These are phyloP conservation scores for Upupa epops DNA, from an alignment of 2,113 vertebrate species.

Conservation along the genomic window DNA sequence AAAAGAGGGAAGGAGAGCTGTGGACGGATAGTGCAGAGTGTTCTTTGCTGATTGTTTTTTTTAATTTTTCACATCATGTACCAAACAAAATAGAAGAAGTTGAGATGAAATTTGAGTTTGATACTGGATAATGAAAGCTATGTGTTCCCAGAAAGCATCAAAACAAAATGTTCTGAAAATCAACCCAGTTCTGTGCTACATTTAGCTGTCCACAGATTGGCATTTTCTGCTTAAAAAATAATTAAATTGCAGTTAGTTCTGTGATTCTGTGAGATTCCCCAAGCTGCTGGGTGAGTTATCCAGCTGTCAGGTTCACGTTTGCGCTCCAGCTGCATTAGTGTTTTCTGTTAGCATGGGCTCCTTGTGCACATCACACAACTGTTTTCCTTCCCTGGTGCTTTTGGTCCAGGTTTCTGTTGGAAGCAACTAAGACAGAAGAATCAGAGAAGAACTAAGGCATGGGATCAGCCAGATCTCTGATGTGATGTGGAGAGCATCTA, in stretches of 20 bases:
- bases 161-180: not conserved
- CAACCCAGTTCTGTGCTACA: not conserved
- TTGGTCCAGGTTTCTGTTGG: not conserved
- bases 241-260: not conserved
- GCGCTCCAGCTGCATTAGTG: not conserved
- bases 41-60: not conserved
- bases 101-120: not conserved
- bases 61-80: not conserved
- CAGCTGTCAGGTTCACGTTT: not conserved
- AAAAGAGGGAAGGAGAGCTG: not conserved
- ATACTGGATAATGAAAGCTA: not conserved
- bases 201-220: not conserved
- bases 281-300: constrained; percentile 16
- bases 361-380: not conserved
- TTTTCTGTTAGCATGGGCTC: not conserved
- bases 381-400: not conserved
- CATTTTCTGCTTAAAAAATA: not conserved
- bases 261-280: not conserved
- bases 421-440: not conserved
- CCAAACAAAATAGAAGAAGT: not conserved
- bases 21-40: not conserved
- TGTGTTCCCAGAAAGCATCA: not conserved
- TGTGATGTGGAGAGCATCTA: not conserved
- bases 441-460: not conserved
- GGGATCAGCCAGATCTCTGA: not conserved